A percentile compares a stretch with the other conserved stretches of the same genome.
Evolutionary conservation across 1,140 invertebrate genomes (phyloP).

Genomic region (Ladona fulva): DNA sequence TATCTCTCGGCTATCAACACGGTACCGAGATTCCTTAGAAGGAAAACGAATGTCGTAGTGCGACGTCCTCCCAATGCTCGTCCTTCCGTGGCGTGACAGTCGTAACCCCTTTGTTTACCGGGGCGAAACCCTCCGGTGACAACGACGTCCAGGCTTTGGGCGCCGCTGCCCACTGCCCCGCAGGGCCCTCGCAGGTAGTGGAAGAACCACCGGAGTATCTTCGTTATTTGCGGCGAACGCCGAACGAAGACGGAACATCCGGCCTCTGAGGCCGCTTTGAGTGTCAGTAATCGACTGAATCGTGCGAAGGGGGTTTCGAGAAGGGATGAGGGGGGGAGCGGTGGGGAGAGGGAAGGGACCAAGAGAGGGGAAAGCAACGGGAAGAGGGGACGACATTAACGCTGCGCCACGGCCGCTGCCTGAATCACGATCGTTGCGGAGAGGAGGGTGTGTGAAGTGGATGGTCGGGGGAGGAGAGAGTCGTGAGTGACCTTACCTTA

Average conservation of each 20-base stretch:
- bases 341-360: background rate
- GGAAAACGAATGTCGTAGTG: too few species aligned
- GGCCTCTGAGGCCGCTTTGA: background rate
- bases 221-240: background rate
- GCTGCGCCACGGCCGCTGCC: background rate
- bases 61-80: too few species aligned
- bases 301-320: background rate
- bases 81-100: too few species aligned
- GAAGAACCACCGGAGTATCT: background rate
- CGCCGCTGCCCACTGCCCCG: background rate
- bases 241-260: background rate
- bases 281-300: conserved; percentile 1
- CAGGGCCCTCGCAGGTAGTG: background rate
- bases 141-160: background rate
- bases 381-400: background rate
- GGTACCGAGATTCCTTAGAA: too few species aligned
- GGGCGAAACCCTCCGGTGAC: background rate
- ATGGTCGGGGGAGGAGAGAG: background rate
- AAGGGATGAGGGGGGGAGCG: background rate
- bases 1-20: too few species aligned
- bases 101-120: too few species aligned
- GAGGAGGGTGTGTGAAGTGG: background rate
- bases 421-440: background rate
- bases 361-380: background rate
- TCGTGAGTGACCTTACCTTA: background rate